These are phyloP conservation scores for Pollicipes pollicipes DNA, from an alignment of 1,140 invertebrate species.

Conservation along the genomic window DNA sequence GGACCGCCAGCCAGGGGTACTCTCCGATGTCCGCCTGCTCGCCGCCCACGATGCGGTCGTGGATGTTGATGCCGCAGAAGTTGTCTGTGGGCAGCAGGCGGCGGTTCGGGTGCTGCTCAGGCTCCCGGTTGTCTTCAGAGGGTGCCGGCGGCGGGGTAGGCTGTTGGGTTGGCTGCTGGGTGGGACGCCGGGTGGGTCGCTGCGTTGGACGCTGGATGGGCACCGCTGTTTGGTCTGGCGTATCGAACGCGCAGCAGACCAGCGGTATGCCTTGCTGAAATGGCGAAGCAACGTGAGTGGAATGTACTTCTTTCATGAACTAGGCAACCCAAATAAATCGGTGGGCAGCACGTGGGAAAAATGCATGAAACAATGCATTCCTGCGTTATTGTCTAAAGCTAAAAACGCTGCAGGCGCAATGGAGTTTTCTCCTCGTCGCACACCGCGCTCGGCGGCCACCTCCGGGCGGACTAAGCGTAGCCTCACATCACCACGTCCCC, in stretches of 20 bases:
- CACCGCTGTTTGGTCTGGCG: background rate
- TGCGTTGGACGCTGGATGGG: background rate
- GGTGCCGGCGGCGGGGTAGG: conserved; percentile 4
- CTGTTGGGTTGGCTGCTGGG: conserved; percentile 4
- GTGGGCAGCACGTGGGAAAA: too few relatives aligned
- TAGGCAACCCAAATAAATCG: too few relatives aligned
- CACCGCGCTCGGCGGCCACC: too few relatives aligned
- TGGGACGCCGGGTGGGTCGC: background rate
- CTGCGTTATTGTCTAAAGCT: too few relatives aligned
- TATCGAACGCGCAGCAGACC: background rate
- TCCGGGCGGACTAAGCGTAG: too few relatives aligned
- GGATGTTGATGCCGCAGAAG: background rate
- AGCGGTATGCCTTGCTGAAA: background rate
- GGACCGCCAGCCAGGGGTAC: conserved; percentile 50
- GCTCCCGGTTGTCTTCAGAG: too few relatives aligned
- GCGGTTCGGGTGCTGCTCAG: background rate
- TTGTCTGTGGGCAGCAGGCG: background rate
- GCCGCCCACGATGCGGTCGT: conserved; percentile 25
- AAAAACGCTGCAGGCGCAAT: too few relatives aligned
- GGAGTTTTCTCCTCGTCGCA: too few relatives aligned
- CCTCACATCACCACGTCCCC: too few relatives aligned
- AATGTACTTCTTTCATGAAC: too few relatives aligned
- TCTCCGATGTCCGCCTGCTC: conserved; percentile 32
- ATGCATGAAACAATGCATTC: too few relatives aligned
- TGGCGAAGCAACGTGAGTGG: too few relatives aligned